Conservation (phyloP, 2,113 vertebrate species). For the Paramisgurnus dabryanus region DNA sequence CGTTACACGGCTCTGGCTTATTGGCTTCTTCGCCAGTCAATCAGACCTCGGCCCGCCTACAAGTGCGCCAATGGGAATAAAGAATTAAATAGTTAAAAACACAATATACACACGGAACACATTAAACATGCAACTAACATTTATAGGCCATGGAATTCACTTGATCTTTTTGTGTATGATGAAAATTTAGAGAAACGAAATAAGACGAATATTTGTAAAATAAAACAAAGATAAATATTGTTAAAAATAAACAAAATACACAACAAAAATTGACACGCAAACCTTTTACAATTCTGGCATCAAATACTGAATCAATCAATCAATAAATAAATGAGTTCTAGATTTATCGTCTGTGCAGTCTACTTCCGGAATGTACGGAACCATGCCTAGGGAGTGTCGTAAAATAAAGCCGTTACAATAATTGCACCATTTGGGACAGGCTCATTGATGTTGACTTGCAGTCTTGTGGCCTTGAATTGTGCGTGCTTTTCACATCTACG, state of each 20-base stretch:
- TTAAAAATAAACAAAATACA: not conserved
- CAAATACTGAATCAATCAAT: not conserved
- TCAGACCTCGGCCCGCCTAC: not conserved
- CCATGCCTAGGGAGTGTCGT: conserved; percentile 10
- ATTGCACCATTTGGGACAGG: too few relatives aligned
- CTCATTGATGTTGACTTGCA: too few relatives aligned
- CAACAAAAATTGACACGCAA: not conserved
- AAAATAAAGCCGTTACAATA: too few relatives aligned
- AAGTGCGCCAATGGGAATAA: not conserved
- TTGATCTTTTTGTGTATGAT: too few relatives aligned
- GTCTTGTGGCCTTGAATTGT: too few relatives aligned
- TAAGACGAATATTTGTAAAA: too few relatives aligned
- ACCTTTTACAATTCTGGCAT: not conserved
- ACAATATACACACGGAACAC: not conserved
- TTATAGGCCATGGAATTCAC: too few relatives aligned
- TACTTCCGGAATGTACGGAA: too few relatives aligned
- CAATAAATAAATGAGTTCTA: too few relatives aligned
- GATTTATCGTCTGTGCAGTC: too few relatives aligned
- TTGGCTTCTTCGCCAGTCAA: conserved; percentile 54
- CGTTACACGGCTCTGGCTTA: conserved; percentile 39
- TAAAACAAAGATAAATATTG: not conserved
- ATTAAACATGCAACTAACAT: not conserved
- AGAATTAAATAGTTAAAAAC: not conserved
- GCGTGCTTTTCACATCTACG: too few relatives aligned
- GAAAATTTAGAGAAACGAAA: not conserved